Evolutionary conservation across 2,888 invertebrate species (phyloP), one percentile per base, ranked within the genome.

Genomic region (Byasa hedistus): DNA sequence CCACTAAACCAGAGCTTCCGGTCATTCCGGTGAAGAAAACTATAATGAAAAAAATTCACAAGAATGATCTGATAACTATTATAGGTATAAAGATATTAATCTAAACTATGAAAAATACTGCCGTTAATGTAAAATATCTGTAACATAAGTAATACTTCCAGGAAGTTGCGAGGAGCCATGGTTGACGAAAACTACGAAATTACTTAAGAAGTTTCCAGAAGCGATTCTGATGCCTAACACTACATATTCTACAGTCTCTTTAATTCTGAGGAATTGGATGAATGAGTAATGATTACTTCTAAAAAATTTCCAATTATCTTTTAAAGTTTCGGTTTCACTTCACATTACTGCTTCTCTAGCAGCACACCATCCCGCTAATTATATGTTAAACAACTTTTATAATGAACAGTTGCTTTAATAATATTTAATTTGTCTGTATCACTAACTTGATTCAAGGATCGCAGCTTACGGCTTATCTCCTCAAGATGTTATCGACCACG

Each of bases 161-260:
- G 89, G 82, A 2, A 81, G 76, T 60, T 87, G 87, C 64, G 68
- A 74, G 0, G 81, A 86, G 2, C 89, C 89, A 0, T 89, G 89
- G 89, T 39, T 78, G 51, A 73, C 81, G 0, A 81, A 76, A 63
- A 77, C 78, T 54, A 72, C 66, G 2, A 68, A 73, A n/a, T 64
- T 89, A 22, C 60, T 86, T 19, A 86, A 82, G 66, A 74, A 73
- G 19, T 85, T 89, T 57, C 78, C 83, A 0, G 69, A 68, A 0
- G 82, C 83, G 0, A 66, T 86, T 3, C 71, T 87, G 24, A 44
- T 86, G 51, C 87, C 89, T 0, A 74, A 82, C 54, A 81, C 80
- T 0, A 75, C 76, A 0, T 86, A 88, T 66, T 80, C 85, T 0
- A 71, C 75, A 0, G 78, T 82, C 1, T 70, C 78, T 5, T 72